Evolutionary conservation across 2,888 invertebrate genomes (phyloP).

Genomic region (Volucella zonaria): DNA sequence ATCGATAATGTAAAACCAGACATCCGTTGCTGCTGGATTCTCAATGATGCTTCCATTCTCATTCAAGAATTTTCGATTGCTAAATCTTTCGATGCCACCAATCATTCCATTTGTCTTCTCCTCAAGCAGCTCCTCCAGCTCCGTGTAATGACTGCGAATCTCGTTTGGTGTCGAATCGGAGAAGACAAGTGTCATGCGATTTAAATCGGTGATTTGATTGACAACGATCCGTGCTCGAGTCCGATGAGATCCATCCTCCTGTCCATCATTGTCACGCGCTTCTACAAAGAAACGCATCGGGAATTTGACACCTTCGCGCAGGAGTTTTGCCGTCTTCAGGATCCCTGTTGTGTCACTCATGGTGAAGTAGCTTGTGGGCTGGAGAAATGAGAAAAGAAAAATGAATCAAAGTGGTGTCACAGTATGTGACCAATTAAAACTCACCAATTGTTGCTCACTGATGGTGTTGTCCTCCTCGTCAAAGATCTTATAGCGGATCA

Average conservation of each 20-base stretch:
- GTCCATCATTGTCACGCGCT: conserved; percentile 84
- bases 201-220: conserved; percentile 90
- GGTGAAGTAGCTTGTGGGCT: conserved; percentile 85
- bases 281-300: conserved; percentile 90
- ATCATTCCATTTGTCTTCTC: conserved; percentile 87
- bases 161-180: conserved; percentile 89
- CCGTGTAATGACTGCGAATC: conserved; percentile 84
- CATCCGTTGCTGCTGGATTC: conserved; percentile 90
- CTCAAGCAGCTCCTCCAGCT: conserved; percentile 83
- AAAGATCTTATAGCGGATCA: conserved; percentile 86
- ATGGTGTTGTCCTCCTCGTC: conserved; percentile 80
- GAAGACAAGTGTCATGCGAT: conserved; percentile 91
- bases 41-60: conserved; percentile 89
- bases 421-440: conserved; percentile 42
- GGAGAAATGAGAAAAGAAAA: conserved; percentile 27
- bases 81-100: conserved; percentile 92
- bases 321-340: conserved; percentile 88
- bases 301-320: conserved; percentile 87
- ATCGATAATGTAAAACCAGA: conserved; percentile 94
- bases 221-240: conserved; percentile 81
- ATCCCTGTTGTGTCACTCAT: conserved; percentile 90
- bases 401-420: not conserved
- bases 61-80: conserved; percentile 88
- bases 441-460: conserved; percentile 78
- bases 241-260: conserved; percentile 83